phyloP scores from a whole-genome alignment of 1,140 invertebrate species.

The Trinorchestia longiramus region DNA sequence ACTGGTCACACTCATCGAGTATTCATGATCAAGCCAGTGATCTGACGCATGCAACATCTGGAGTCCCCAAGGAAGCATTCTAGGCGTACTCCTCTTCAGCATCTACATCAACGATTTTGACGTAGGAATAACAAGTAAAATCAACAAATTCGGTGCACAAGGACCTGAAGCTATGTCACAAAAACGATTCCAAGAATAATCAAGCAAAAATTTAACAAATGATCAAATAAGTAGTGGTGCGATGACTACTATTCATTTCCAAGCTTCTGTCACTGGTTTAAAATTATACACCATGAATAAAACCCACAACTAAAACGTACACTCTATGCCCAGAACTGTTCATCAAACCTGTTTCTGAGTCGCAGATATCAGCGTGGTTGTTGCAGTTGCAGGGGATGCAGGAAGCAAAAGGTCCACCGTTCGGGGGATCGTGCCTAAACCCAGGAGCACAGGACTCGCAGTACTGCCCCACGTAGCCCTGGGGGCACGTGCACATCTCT shows the following conservation, averaged over 20 bases:
- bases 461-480: constrained; percentile 91
- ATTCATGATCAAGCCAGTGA: too few relatives aligned
- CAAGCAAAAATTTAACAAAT: neutral
- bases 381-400: constrained; percentile 98
- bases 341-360: constrained; percentile 85
- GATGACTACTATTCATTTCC: neutral
- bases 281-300: neutral
- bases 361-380: constrained; percentile 94
- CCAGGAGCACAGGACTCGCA: constrained; percentile 97
- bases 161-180: too few relatives aligned
- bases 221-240: neutral
- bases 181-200: too few relatives aligned
- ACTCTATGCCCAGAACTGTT: neutral
- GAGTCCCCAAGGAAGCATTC: too few relatives aligned
- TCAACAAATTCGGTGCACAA: too few relatives aligned
- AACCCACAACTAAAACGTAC: neutral
- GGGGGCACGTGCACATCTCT: constrained; percentile 92
- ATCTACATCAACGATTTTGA: too few relatives aligned
- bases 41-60: too few relatives aligned
- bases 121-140: too few relatives aligned
- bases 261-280: neutral
- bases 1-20: too few relatives aligned
- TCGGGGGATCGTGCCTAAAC: constrained; percentile 88
- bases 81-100: too few relatives aligned
- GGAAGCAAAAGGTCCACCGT: constrained; percentile 89